Evolutionary conservation across 2,888 invertebrate species (phyloP), one percentile per base, ranked within the genome.

Genomic region (Ichneumoninae sp.): DNA sequence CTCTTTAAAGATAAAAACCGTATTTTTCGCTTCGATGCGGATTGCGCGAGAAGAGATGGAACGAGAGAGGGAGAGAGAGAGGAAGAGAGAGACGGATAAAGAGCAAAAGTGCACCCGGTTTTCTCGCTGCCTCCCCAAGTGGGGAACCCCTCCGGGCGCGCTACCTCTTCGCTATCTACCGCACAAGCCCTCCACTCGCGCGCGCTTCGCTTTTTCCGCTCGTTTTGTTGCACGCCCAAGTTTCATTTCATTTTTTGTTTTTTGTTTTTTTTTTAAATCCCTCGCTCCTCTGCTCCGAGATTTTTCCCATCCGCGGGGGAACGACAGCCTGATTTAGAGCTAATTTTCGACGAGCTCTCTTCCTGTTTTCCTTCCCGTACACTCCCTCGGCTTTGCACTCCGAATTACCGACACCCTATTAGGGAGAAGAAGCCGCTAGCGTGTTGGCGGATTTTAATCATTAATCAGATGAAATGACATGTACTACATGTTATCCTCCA

Each of bases 11-110:
- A 89, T 90, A 89, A 90, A 90, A 91, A 88, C 84, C 89, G 88
- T 90, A 89, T 90, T 92, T 91, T 90, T 90, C 89, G 88, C 88
- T 90, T 90, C 89, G 90, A 90, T 90, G 89, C 89, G 88, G 89
- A 87, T 89, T 88, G 86, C 88, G 68, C 77, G 75, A 65, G 52
- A 80, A 69, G 78, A 82, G 75, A 79, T 40, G 63, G 10, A 73
- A 4, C 54, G n/a, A 22, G 36, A 60, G 69, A 63, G 60, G 33
- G 33, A 73, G n/a, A 54, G 19, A 26, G 26, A 66, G 69, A 65
- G 60, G 40, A 33, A 71, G 16, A 52, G 73, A 44, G 65, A 68
- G 54, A 47, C 19, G 47, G 65, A 63, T 36, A 57, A 47, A 63
- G 74, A 73, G 78, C 50, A 47, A 85, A 81, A 83, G 81, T 77